phyloP scores from a whole-genome alignment of 2,888 invertebrate genomes.

The Oxytorus armatus region DNA sequence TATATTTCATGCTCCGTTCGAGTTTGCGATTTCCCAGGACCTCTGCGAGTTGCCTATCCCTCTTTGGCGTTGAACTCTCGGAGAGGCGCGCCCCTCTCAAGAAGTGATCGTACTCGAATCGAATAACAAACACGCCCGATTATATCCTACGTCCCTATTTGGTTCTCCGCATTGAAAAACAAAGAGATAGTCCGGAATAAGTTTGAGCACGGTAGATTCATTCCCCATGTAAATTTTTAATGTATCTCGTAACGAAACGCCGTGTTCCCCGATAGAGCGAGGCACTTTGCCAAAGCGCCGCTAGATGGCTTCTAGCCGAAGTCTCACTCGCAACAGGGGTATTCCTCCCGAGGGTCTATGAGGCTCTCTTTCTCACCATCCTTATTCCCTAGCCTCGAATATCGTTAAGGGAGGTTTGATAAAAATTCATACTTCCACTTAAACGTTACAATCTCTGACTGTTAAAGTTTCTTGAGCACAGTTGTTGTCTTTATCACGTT shows the following conservation, averaged over 20 bases:
- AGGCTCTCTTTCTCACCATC: not conserved
- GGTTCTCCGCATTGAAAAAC: not conserved
- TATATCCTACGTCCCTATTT: not conserved
- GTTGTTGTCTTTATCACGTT: no score
- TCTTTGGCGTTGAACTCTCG: slow-evolving; percentile 16
- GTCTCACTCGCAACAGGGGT: not conserved
- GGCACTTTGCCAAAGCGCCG: not conserved
- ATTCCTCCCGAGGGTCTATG: not conserved
- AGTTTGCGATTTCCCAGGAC: slow-evolving; percentile 43
- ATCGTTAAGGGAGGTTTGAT: no score
- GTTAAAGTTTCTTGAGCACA: no score
- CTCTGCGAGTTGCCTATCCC: slow-evolving; percentile 7
- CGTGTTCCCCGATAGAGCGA: not conserved
- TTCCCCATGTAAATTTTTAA: no score
- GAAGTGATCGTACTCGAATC: not conserved
- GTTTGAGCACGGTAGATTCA: no score
- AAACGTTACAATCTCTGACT: no score
- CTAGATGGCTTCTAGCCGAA: not conserved
- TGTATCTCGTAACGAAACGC: no score
- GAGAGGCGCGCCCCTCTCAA: slow-evolving; percentile 20
- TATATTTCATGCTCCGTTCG: not conserved
- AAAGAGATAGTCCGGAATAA: no score
- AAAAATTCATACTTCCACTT: no score
- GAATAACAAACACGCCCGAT: slow-evolving; percentile 17
- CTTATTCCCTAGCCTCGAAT: not conserved